phyloP scores from a whole-genome alignment of 2,797 vertebrate species.

The Morelia viridis region DNA sequence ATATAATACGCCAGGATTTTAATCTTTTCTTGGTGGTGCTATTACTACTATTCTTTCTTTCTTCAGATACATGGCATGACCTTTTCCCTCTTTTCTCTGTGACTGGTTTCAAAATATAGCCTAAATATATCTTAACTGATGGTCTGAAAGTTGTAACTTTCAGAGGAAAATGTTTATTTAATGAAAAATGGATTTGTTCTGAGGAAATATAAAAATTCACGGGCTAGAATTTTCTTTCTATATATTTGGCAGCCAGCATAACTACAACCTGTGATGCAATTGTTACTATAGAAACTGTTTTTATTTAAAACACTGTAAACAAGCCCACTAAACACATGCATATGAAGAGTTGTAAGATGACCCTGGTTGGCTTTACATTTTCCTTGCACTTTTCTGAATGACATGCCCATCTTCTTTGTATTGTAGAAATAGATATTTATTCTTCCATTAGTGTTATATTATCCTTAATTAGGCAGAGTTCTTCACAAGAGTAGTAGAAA shows the following conservation, averaged over 20 bases:
- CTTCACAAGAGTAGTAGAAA: neutral
- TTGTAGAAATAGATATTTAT: neutral
- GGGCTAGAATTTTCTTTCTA: constrained; percentile 47
- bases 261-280: constrained; percentile 63
- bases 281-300: constrained; percentile 67
- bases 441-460: neutral
- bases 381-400: neutral
- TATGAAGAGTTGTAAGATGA: constrained; percentile 45
- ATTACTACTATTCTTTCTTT: neutral
- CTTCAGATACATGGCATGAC: constrained; percentile 1
- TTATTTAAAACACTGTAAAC: constrained; percentile 62
- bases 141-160: constrained; percentile 3
- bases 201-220: constrained; percentile 44
- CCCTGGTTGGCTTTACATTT: constrained; percentile 3
- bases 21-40: neutral
- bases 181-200: constrained; percentile 17
- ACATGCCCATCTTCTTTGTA: neutral
- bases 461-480: neutral
- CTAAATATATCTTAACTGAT: neutral
- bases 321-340: constrained; percentile 45
- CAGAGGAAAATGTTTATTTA: constrained; percentile 11
- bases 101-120: constrained; percentile 24
- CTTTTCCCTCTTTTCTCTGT: neutral
- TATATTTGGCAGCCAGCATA: constrained; percentile 35
- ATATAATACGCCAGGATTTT: neutral